phyloP scores from a whole-genome alignment of 2,797 vertebrate genomes.

The Phrynocephalus forsythii region DNA sequence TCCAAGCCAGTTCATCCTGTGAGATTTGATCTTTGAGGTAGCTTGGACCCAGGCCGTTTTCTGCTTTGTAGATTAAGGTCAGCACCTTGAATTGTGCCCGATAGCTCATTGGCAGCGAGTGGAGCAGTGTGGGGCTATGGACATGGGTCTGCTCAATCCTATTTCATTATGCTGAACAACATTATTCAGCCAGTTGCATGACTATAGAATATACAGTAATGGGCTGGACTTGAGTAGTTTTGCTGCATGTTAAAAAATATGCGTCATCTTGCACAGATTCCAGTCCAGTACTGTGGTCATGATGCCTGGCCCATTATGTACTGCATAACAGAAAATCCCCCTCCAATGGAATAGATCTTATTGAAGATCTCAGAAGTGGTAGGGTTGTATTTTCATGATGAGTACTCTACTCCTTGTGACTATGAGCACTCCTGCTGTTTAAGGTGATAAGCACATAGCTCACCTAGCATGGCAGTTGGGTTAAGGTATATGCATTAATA shows the following conservation, averaged over 20 bases:
- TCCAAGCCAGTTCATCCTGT: too few species aligned
- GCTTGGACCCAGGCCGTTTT: too few species aligned
- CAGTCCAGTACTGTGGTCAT: not conserved
- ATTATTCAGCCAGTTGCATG: not conserved
- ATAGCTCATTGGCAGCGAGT: too few species aligned
- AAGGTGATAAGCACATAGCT: not conserved
- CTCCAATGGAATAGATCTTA: not conserved
- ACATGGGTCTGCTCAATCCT: not conserved
- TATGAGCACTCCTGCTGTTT: not conserved
- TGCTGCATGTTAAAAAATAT: not conserved
- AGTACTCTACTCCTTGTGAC: not conserved
- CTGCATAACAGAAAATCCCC: too few species aligned
- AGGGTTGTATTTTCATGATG: not conserved
- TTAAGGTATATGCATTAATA: not conserved
- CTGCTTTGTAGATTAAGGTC: too few species aligned
- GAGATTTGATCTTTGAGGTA: too few species aligned
- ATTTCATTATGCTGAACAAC: not conserved
- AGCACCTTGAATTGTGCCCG: too few species aligned
- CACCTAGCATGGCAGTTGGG: not conserved
- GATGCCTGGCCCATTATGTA: not conserved
- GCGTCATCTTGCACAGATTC: not conserved
- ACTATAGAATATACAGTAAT: not conserved
- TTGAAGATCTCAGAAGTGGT: not conserved
- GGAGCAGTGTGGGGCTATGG: not conserved
- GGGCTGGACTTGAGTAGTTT: not conserved